A percentile compares a stretch with the other conserved stretches of the same genome.
These are phyloP conservation scores for Drosophila insularis DNA, from an alignment of 1,140 invertebrate genomes.

Conservation along the genomic window DNA sequence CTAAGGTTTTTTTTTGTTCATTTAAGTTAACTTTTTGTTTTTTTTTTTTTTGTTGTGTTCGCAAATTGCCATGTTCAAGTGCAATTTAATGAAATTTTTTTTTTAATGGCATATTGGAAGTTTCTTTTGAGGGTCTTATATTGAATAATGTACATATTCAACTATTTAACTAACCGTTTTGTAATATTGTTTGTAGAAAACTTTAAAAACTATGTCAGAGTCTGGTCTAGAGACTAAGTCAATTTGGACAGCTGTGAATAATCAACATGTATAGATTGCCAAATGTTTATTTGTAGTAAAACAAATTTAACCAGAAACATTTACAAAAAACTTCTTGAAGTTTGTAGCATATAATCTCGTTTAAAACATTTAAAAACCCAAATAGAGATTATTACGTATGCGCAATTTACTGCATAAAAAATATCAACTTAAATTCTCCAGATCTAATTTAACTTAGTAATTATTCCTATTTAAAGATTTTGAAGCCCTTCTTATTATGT, in stretches of 20 bases:
- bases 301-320: neutral
- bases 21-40: slow-evolving; percentile 31
- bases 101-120: slow-evolving; percentile 1
- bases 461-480: neutral
- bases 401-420: too few relatives aligned
- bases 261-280: neutral
- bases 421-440: neutral
- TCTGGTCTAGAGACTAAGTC: slow-evolving; percentile 10
- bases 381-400: too few relatives aligned
- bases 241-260: slow-evolving; percentile 48
- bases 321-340: neutral
- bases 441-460: neutral
- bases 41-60: slow-evolving; percentile 38
- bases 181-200: neutral
- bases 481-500: neutral
- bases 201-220: neutral
- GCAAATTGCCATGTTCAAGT: slow-evolving; percentile 47
- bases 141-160: neutral
- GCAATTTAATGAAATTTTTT: slow-evolving; percentile 38
- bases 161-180: neutral
- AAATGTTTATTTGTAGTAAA: neutral
- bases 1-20: slow-evolving; percentile 24
- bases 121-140: slow-evolving; percentile 4
- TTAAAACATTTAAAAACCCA: too few relatives aligned
- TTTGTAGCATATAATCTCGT: too few relatives aligned